Conservation (phyloP, 2,113 vertebrate species). For the Arizona elegans region DNA sequence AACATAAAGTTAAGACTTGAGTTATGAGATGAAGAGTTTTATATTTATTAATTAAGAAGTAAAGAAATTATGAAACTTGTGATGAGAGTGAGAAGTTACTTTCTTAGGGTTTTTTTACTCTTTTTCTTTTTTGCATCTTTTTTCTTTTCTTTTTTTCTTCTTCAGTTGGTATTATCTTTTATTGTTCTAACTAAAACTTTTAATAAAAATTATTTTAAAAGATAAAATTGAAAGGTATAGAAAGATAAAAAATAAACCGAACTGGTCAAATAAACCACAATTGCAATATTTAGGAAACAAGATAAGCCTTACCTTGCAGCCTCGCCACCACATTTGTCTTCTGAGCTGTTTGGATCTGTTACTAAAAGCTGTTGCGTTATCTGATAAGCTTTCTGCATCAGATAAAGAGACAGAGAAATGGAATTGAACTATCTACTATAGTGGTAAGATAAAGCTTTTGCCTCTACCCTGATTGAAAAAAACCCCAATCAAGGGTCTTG, state of each 20-base stretch:
- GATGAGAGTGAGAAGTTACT: not conserved
- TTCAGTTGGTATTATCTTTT: not conserved
- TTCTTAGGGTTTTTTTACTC: not conserved
- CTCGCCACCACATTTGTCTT: conserved; percentile 97
- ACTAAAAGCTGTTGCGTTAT: conserved; percentile 97
- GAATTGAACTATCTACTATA: conserved; percentile 44
- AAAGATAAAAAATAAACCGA: not conserved
- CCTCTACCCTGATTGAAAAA: not conserved
- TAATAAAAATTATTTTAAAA: not conserved
- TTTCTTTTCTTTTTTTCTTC: not conserved
- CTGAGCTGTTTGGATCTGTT: conserved; percentile 97
- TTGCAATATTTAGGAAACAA: not conserved
- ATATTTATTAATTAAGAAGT: not conserved
- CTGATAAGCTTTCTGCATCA: conserved; percentile 89
- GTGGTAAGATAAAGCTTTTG: not conserved
- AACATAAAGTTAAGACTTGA: not conserved
- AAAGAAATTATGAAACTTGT: not conserved
- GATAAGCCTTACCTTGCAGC: conserved; percentile 83
- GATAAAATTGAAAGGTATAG: not conserved
- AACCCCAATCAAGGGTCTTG: conserved; percentile 8
- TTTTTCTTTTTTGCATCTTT: not conserved
- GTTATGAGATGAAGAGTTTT: not conserved
- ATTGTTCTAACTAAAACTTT: not conserved
- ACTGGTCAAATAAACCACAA: not conserved
- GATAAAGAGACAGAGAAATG: conserved; percentile 42